Base-by-base conservation (phyloP, 2,797 vertebrate genomes). In the Sebastes vulpes region DNA sequence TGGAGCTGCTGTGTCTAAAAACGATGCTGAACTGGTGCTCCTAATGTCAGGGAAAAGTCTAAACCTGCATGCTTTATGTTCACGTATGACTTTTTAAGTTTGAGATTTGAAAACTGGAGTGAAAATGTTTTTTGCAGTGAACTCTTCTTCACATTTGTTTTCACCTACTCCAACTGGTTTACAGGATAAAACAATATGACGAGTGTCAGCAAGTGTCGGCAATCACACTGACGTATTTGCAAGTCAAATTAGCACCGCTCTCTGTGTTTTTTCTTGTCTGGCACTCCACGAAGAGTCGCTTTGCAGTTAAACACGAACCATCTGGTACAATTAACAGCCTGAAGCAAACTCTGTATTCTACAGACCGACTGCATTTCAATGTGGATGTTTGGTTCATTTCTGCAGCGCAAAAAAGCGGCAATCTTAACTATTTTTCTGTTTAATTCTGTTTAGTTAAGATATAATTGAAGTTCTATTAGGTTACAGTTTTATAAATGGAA, bases 241-340 rank as follows among this genome's bases (percentile, higher is more conserved):
- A 87, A 81, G 78, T 85, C 63, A 83, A 76, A 82, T 85, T 26
- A 76, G 68, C 31, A 50, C 25, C 25, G 18, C 64, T 63, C 46
- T 29, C 16, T 63, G 23, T 66, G 16, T 74, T 67, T 65, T 64
- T 54, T 53, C 52, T 31, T 65, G 61, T 61, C 65, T 67, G 79
- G 65, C 68, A 9, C 67, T 71, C 26, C 1, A 8, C 14, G 66
- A 75, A 56, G 31, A 76, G 75, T 77, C 9, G 4, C 65, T 61
- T 64, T 63, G 63, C 81, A 54, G 57, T 71, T 72, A 72, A 82
- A 73, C 14, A 42, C 31, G 42, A 9, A 58, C 87, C 87, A 86
- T 88, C 89, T 90, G 87, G 31, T 75, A 20, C 28, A 12, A 56
- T 31, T 60, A 72, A 64, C 52, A 66, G 50, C 63, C 74, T 9